Evolutionary conservation across 2,888 invertebrate species (phyloP).

Genomic region (Aleiodes leptofemur): DNA sequence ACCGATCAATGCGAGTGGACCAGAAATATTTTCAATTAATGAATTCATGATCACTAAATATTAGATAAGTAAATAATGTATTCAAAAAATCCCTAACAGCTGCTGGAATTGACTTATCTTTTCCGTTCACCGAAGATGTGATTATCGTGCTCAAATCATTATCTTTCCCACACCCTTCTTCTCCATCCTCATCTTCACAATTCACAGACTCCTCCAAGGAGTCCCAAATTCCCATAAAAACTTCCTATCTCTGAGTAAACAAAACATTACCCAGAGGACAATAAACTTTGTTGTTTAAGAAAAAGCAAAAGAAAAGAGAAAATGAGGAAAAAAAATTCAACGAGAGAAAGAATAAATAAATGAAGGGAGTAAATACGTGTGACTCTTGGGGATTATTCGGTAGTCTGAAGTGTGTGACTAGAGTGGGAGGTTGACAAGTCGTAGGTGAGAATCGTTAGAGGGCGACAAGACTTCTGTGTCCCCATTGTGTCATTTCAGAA

Average conservation of each 20-base stretch:
- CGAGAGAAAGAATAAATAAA: slow-evolving; percentile 29
- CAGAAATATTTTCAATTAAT: no score
- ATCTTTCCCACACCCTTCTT: no score
- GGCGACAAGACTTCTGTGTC: slow-evolving; percentile 64
- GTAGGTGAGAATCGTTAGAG: slow-evolving; percentile 72
- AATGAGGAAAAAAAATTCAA: slow-evolving; percentile 19
- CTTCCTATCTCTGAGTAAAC: slow-evolving; percentile 39
- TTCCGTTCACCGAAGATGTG: no score
- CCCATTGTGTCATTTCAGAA: slow-evolving; percentile 66
- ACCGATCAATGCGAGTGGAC: no score
- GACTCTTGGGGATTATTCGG: slow-evolving; percentile 41
- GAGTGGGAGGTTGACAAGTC: slow-evolving; percentile 33
- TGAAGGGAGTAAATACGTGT: slow-evolving; percentile 42
- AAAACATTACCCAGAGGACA: slow-evolving; percentile 22
- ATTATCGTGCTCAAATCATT: no score
- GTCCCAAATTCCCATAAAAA: slow-evolving; percentile 55
- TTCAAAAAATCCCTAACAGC: no score
- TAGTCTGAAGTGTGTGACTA: slow-evolving; percentile 35
- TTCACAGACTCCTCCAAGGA: slow-evolving; percentile 47
- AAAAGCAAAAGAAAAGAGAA: slow-evolving; percentile 11
- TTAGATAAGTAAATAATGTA: no score
- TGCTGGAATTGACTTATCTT: no score
- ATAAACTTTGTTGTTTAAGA: slow-evolving; percentile 22
- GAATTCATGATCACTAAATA: no score
- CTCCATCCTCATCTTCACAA: neutral